Conservation (phyloP, 1,140 invertebrate species). For the Heliconius eleuchia region DNA sequence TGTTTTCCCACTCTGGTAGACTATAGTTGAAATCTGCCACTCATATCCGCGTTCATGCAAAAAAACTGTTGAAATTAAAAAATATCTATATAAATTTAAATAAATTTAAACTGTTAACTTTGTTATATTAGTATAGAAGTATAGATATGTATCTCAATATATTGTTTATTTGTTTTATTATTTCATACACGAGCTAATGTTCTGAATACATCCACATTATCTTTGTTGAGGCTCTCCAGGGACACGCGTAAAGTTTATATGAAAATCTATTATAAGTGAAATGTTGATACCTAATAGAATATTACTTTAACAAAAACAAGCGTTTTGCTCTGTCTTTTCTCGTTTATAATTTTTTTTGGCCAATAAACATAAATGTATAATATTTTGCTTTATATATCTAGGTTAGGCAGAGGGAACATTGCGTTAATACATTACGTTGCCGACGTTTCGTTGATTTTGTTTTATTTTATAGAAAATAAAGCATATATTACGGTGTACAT, state of each 20-base stretch:
- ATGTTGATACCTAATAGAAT: background rate
- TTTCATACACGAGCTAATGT: background rate
- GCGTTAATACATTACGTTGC: background rate
- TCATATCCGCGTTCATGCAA: no score
- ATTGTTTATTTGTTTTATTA: background rate
- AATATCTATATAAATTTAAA: no score
- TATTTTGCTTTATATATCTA: background rate
- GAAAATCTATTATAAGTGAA: slow-evolving; percentile 9
- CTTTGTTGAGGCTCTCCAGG: background rate
- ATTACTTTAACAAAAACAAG: background rate
- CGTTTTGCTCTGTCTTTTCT: background rate
- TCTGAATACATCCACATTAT: background rate
- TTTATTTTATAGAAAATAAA: no score
- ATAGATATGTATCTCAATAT: background rate
- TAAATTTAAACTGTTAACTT: no score
- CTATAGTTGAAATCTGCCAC: no score
- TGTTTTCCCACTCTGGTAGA: no score
- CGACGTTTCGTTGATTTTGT: background rate
- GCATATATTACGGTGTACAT: background rate
- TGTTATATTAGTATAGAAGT: no score
- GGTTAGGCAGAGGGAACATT: background rate
- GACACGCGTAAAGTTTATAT: background rate
- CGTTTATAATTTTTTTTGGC: background rate
- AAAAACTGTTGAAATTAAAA: no score
- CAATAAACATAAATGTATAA: background rate